Conservation (phyloP, 2,113 vertebrate species). For the Chascanopsetta lugubris region DNA sequence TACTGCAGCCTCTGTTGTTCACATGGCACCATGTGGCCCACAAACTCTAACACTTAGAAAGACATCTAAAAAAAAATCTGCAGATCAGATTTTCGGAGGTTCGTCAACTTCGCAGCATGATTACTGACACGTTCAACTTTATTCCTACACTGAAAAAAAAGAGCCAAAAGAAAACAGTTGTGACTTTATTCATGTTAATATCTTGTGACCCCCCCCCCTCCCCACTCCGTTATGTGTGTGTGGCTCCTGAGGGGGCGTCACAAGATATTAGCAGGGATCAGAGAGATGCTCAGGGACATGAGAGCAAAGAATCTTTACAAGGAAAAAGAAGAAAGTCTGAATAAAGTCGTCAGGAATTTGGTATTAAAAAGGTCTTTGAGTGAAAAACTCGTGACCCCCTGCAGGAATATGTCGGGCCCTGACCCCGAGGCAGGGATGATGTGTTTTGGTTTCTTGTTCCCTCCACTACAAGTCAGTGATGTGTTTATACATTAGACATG, state of each 20-base stretch:
- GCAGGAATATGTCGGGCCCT: not conserved
- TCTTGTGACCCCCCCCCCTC: not conserved
- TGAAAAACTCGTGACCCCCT: not conserved
- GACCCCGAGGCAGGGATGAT: too few species aligned
- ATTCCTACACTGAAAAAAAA: not conserved
- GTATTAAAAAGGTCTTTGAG: not conserved
- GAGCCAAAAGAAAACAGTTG: not conserved
- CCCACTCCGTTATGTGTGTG: not conserved
- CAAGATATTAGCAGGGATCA: not conserved
- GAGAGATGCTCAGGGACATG: not conserved
- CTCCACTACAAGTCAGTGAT: too few species aligned
- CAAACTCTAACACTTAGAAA: too few species aligned
- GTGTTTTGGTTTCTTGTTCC: too few species aligned
- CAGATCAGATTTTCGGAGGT: too few species aligned
- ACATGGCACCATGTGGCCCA: too few species aligned
- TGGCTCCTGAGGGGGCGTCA: not conserved
- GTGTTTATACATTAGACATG: too few species aligned
- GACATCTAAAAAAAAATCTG: too few species aligned
- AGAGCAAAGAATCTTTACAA: not conserved
- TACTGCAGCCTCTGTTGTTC: too few species aligned
- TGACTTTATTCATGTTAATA: not conserved
- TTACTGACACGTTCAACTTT: too few species aligned
- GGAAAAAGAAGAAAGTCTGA: not conserved
- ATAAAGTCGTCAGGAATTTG: not conserved
- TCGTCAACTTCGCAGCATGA: too few species aligned